A percentile compares a stretch with the other conserved stretches of the same genome.
These are phyloP conservation scores for Lethrus apterus DNA, from an alignment of 1,140 invertebrate genomes.

Conservation along the genomic window DNA sequence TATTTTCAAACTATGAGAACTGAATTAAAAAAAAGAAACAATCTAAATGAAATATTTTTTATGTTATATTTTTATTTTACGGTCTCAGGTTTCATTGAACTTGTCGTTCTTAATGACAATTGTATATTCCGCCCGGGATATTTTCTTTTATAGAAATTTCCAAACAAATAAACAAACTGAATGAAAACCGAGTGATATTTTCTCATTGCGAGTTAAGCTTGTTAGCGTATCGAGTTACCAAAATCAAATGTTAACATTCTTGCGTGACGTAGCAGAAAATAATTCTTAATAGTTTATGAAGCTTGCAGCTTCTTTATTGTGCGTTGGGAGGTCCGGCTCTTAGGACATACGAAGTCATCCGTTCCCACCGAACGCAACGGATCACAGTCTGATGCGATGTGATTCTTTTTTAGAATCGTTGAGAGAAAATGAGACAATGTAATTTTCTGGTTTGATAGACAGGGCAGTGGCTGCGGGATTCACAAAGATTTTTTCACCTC, in stretches of 20 bases:
- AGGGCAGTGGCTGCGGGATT: too few relatives aligned
- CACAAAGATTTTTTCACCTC: too few relatives aligned
- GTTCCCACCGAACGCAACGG: constrained; percentile 8
- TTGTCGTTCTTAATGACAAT: too few relatives aligned
- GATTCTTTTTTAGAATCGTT: constrained; percentile 27
- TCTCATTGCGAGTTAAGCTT: constrained; percentile 17
- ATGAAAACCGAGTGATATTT: constrained; percentile 26
- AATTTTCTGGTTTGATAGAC: constrained; percentile 38
- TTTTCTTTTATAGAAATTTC: constrained; percentile 17
- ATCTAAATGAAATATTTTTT: too few relatives aligned
- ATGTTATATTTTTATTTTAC: too few relatives aligned
- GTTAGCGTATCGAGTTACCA: constrained; percentile 27
- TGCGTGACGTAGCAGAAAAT: constrained; percentile 34
- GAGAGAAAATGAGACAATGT: constrained; percentile 36
- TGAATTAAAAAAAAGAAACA: too few relatives aligned
- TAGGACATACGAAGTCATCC: constrained; percentile 20
- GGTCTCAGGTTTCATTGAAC: too few relatives aligned
- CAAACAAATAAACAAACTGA: constrained; percentile 22
- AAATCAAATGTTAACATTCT: constrained; percentile 37
- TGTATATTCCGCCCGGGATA: not conserved
- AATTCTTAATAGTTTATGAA: constrained; percentile 34
- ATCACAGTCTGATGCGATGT: constrained; percentile 23
- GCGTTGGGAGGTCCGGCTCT: constrained; percentile 30
- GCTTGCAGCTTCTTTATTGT: constrained; percentile 33
- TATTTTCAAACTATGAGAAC: too few relatives aligned